phyloP scores from a whole-genome alignment of 2,888 invertebrate species.

The Morinoia aosen region DNA sequence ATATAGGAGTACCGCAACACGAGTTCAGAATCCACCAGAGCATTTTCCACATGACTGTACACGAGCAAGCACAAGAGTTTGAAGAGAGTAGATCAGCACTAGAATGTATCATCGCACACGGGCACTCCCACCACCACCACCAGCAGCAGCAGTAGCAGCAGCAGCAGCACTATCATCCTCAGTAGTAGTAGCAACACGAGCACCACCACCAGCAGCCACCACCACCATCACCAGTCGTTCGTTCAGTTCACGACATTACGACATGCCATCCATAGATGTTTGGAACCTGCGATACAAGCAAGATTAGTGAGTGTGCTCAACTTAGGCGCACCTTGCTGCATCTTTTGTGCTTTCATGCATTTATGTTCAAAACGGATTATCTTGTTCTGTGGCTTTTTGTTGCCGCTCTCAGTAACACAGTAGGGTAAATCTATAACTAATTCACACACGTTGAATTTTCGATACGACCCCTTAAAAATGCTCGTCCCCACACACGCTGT shows the following conservation, averaged over 20 bases:
- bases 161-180: neutral
- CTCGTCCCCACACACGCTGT: neutral
- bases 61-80: neutral
- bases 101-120: neutral
- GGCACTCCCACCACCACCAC: too few species aligned
- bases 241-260: neutral
- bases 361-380: too few species aligned
- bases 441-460: too few species aligned
- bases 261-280: conserved; percentile 30
- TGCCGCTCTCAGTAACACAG: too few species aligned
- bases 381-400: too few species aligned
- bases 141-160: neutral
- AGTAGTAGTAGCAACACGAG: neutral
- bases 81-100: neutral
- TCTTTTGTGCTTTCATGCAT: too few species aligned
- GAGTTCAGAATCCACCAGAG: neutral
- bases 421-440: too few species aligned
- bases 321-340: neutral
- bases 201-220: neutral
- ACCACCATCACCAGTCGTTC: neutral
- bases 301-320: neutral
- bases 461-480: neutral
- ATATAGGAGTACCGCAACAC: neutral
- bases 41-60: neutral
- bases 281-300: conserved; percentile 21